phyloP scores from a whole-genome alignment of 2,888 invertebrate species.

The Oithona nana region DNA sequence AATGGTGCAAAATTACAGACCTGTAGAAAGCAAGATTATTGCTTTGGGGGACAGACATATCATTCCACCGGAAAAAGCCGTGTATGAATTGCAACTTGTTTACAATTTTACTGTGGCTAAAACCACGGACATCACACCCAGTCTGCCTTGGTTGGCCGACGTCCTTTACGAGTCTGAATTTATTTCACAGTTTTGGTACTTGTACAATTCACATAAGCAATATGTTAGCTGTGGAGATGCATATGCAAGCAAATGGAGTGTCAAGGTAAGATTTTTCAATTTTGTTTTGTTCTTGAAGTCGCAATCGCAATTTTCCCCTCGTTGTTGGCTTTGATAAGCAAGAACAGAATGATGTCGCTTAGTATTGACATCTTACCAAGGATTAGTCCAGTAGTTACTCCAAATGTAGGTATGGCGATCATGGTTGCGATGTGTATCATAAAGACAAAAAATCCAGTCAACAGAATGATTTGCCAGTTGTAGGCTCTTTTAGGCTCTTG shows the following conservation, averaged over 20 bases:
- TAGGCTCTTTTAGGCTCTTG: too few relatives aligned
- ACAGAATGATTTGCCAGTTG: too few relatives aligned
- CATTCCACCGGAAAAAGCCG: conserved; percentile 66
- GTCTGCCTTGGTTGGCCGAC: conserved; percentile 53
- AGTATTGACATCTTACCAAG: too few relatives aligned
- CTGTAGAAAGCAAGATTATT: conserved; percentile 54
- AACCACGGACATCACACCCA: conserved; percentile 57
- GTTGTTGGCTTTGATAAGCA: too few relatives aligned
- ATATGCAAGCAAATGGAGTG: conserved; percentile 40
- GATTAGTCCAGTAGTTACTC: too few relatives aligned
- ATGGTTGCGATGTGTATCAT: too few relatives aligned
- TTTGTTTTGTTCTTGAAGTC: conserved; percentile 4
- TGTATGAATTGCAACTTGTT: conserved; percentile 69
- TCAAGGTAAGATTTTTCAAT: conserved; percentile 30
- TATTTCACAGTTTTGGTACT: conserved; percentile 90
- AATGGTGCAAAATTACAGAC: conserved; percentile 41
- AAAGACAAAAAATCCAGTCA: too few relatives aligned
- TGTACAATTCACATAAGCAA: conserved; percentile 78
- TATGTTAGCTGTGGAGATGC: conserved; percentile 69
- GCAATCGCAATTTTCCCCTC: not conserved
- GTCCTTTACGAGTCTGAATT: conserved; percentile 86
- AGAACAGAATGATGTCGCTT: too few relatives aligned
- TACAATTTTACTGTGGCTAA: conserved; percentile 69
- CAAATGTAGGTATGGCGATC: too few relatives aligned
- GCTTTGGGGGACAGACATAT: conserved; percentile 62